A percentile compares a stretch with the other conserved stretches of the same genome.
Evolutionary conservation across 2,888 invertebrate species (phyloP).

Genomic region (Oithona nana): DNA sequence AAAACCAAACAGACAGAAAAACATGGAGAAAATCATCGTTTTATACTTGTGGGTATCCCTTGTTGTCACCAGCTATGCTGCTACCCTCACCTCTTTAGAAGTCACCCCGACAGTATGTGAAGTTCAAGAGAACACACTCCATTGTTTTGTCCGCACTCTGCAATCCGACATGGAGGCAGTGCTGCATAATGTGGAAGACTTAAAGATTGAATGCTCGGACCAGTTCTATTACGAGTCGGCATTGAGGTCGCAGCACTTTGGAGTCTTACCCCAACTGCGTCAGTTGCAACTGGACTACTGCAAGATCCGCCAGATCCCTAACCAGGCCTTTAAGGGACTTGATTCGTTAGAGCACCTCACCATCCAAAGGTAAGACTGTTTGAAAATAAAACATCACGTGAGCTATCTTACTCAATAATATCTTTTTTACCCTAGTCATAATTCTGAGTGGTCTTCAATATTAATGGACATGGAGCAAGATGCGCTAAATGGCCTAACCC

Average conservation of each 20-base stretch:
- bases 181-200: background rate
- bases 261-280: constrained; percentile 43
- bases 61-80: background rate
- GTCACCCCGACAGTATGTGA: background rate
- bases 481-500: background rate
- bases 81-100: background rate
- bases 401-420: too few species aligned
- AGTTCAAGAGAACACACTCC: background rate
- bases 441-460: constrained; percentile 62
- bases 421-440: too few species aligned
- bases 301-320: constrained; percentile 54
- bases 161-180: background rate
- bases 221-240: constrained; percentile 58
- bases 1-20: too few species aligned
- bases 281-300: constrained; percentile 56
- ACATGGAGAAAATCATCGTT: too few species aligned
- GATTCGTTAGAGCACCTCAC: background rate
- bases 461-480: constrained; percentile 26
- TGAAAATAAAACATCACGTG: too few species aligned
- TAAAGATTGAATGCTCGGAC: constrained; percentile 42
- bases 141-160: background rate
- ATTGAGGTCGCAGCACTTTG: constrained; percentile 31
- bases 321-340: constrained; percentile 23
- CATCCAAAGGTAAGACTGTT: too few species aligned
- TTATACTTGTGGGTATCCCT: too few species aligned